A percentile compares a stretch with the other conserved stretches of the same genome.
Conservation (phyloP, 1,140 invertebrate genomes). For the Lucilia sericata region DNA sequence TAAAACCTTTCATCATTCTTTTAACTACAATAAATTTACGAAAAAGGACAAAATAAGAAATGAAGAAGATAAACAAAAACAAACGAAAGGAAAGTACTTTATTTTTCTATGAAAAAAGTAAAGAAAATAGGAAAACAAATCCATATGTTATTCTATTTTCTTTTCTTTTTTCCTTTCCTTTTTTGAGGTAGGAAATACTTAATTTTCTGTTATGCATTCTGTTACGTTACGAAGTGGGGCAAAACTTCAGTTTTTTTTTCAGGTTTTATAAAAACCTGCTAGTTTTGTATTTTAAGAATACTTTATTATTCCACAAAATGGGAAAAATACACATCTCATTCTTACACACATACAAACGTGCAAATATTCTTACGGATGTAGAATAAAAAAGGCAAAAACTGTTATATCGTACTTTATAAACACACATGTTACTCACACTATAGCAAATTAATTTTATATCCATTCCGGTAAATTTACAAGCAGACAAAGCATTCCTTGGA, state of each 20-base stretch:
- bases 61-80: too few relatives aligned
- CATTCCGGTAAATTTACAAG: too few relatives aligned
- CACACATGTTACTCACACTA: neutral
- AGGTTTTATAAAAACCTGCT: neutral
- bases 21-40: neutral
- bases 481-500: too few relatives aligned
- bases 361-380: neutral
- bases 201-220: slow-evolving; percentile 7
- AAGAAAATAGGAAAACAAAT: neutral
- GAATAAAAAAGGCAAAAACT: neutral
- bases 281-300: neutral
- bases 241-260: neutral
- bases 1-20: slow-evolving; percentile 7
- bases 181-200: neutral
- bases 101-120: too few relatives aligned
- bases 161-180: neutral
- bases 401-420: neutral
- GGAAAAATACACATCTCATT: neutral
- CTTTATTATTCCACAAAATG: neutral
- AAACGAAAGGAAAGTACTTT: too few relatives aligned
- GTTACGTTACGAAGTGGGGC: neutral
- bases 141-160: neutral
- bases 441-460: neutral
- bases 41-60: neutral
- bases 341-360: neutral